phyloP scores from a whole-genome alignment of 2,888 invertebrate genomes.

The Tipula confusa region DNA sequence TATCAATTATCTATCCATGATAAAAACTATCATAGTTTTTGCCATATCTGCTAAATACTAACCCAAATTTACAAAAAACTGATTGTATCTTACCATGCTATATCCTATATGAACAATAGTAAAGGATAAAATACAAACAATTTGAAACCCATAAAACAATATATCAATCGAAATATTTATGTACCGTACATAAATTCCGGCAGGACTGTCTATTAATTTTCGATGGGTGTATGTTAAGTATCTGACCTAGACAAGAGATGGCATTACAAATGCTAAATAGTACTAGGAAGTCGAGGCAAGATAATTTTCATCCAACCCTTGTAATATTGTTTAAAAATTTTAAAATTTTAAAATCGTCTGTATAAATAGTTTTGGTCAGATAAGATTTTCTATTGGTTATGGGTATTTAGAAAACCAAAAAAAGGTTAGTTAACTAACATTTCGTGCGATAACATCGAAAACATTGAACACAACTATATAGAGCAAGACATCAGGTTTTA shows the following conservation, averaged over 20 bases:
- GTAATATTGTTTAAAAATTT: neutral
- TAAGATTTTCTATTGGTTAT: neutral
- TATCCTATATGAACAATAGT: neutral
- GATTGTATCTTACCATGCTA: neutral
- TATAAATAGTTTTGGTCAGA: neutral
- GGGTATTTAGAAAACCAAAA: neutral
- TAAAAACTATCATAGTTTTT: neutral
- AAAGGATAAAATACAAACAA: neutral
- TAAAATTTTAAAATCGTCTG: neutral
- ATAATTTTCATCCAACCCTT: neutral
- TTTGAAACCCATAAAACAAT: neutral
- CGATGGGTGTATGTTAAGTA: too few relatives aligned
- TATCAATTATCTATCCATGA: neutral
- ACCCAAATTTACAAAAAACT: neutral
- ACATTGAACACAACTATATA: neutral
- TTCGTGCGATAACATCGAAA: neutral
- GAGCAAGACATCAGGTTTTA: too few relatives aligned
- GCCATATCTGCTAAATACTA: neutral
- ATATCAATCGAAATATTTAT: neutral
- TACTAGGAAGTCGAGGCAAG: too few relatives aligned
- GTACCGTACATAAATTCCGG: neutral
- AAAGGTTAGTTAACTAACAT: neutral
- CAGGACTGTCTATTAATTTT: too few relatives aligned
- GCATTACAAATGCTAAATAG: too few relatives aligned
- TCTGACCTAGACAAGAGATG: too few relatives aligned